Evolutionary conservation across 2,797 vertebrate genomes (phyloP), one percentile per base, ranked within the genome.

Genomic region (Calcarius lapponicus): DNA sequence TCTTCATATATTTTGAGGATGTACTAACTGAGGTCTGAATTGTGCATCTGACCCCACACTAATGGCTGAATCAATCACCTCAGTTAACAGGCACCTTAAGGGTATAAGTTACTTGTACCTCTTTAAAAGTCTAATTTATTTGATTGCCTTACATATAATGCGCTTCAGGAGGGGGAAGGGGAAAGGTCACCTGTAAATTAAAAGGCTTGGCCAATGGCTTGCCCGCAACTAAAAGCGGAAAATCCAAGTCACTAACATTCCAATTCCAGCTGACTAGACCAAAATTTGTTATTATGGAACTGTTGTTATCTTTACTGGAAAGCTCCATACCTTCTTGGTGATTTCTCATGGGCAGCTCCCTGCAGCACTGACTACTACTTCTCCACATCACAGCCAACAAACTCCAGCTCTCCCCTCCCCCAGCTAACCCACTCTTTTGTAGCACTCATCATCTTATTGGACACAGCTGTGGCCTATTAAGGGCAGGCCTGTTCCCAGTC

Each of bases 1-100:
- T 86, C 83, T 73, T 73, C 45, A 57, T 66, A 81, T 96, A 86
- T 64, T 96, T 94, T 65, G 42, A 80, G 25, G 28, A 66, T 62
- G 40, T 53, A 53, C 38, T 86, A 81, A 92, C 1, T 36, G 60
- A 76, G 19, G 24, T 67, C 82, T 80, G 71, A 88, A 31, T 40
- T 70, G 7, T 15, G 31, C 26, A 73, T 51, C 36, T 87, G 75
- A 76, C 25, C 43, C 40, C 64, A 50, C 21, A 32, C 19, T 80
- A 73, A 80, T 42, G 28, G 14, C 36, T 80, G 40, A 86, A 80
- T 73, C 66, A 70, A 87, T 43, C 11, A 5, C 65, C 9, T 57
- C 42, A 28, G 56, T 50, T 50, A 42, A 45, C 15, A 73, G 76
- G 29, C 29, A 70, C 18, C 56, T 69, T 29, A 81, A 73, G 15